Percentiles rank a stretch among this genome's conserved stretches.
Evolutionary conservation across 1,140 invertebrate genomes (phyloP).

Genomic region (Drosophila guanche): DNA sequence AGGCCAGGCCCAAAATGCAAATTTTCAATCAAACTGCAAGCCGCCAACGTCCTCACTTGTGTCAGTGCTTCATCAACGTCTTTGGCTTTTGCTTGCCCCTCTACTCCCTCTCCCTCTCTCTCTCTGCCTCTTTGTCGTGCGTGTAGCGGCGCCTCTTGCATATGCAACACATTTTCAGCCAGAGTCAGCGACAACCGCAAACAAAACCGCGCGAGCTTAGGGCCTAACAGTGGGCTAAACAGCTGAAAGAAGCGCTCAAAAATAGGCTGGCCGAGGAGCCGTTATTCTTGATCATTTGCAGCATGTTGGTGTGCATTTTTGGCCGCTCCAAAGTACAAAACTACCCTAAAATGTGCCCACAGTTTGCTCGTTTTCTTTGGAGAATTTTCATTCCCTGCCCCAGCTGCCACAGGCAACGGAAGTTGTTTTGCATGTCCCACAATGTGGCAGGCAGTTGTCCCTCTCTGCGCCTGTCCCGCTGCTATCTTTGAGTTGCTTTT

Average conservation of each 20-base stretch:
- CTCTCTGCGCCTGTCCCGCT: conserved; percentile 6
- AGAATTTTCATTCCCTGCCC: not conserved
- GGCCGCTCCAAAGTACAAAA: too few species aligned
- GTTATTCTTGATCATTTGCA: too few species aligned
- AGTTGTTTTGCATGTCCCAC: conserved; percentile 27
- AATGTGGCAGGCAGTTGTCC: conserved; percentile 8
- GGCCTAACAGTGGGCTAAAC: too few species aligned
- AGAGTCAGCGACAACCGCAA: not conserved
- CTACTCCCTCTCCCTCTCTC: not conserved
- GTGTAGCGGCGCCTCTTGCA: conserved; percentile 45
- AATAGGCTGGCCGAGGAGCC: too few species aligned
- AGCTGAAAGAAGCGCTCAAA: too few species aligned
- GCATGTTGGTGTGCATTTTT: too few species aligned
- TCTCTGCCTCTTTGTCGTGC: conserved; percentile 1
- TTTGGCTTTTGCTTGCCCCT: conserved; percentile 13
- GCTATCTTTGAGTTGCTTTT: not conserved
- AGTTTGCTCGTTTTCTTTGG: too few species aligned
- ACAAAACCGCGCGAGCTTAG: too few species aligned
- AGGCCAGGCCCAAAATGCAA: conserved; percentile 40
- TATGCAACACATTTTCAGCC: conserved; percentile 53
- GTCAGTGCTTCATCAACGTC: conserved; percentile 56
- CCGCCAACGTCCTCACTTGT: conserved; percentile 53
- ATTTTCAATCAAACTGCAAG: conserved; percentile 63
- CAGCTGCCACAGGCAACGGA: conserved; percentile 19
- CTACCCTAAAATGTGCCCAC: too few species aligned